These are phyloP conservation scores for Leptopilina syphax DNA, from an alignment of 2,888 invertebrate species.

Conservation along the genomic window DNA sequence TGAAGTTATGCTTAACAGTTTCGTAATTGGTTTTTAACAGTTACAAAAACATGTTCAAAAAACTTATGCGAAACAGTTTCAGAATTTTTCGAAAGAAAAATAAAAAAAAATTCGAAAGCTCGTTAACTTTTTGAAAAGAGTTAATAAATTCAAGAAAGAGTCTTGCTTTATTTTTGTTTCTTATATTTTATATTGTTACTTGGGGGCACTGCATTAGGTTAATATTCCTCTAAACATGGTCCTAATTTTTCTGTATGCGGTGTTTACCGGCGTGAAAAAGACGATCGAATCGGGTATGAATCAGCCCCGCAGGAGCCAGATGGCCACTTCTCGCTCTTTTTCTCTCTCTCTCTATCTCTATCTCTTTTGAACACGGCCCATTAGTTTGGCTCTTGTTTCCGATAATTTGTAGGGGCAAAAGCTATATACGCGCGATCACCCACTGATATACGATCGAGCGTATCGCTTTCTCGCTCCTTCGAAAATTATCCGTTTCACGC, in stretches of 20 bases:
- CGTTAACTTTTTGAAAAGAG: background rate
- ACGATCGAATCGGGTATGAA: constrained; percentile 65
- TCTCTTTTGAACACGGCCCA: constrained; percentile 56
- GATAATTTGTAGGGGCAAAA: constrained; percentile 72
- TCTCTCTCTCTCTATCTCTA: too few species aligned
- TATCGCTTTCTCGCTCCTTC: constrained; percentile 65
- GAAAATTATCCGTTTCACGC: constrained; percentile 74
- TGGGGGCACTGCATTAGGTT: constrained; percentile 52
- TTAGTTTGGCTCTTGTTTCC: constrained; percentile 72
- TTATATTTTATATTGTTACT: too few species aligned
- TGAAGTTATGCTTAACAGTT: too few species aligned
- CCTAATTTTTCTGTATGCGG: constrained; percentile 61
- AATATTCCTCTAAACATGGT: constrained; percentile 51
- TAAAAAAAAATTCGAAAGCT: background rate
- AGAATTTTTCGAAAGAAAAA: too few species aligned
- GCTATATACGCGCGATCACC: constrained; percentile 55
- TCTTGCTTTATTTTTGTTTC: too few species aligned
- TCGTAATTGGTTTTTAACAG: too few species aligned
- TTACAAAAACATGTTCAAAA: too few species aligned
- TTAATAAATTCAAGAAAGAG: too few species aligned
- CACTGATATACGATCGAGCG: constrained; percentile 72
- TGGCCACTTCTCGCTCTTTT: constrained; percentile 53
- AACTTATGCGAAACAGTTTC: too few species aligned
- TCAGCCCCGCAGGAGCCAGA: constrained; percentile 70
- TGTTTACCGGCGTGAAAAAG: constrained; percentile 65